These are phyloP conservation scores for Pogonocichla stellata DNA, from an alignment of 2,113 vertebrate species.

Conservation along the genomic window DNA sequence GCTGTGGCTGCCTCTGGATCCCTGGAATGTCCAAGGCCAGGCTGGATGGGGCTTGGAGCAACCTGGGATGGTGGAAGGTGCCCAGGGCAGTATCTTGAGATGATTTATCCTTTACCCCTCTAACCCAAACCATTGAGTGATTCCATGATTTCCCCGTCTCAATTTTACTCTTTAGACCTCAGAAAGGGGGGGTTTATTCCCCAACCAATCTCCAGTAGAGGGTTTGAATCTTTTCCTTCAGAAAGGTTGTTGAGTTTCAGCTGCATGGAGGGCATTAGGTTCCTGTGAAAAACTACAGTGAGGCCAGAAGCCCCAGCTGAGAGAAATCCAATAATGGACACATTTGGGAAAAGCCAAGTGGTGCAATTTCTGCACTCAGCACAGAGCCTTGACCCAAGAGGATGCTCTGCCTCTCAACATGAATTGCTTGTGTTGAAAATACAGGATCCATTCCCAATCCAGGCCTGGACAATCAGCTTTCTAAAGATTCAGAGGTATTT, in stretches of 20 bases:
- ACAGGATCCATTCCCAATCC: not conserved
- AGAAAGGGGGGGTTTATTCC: not conserved
- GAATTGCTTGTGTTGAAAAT: not conserved
- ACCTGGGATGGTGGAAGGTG: fast-evolving
- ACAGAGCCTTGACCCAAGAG: not conserved
- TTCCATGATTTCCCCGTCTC: not conserved
- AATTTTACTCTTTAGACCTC: not conserved
- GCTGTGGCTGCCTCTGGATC: not conserved
- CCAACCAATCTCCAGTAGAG: not conserved
- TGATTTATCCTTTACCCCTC: not conserved
- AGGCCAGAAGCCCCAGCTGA: not conserved
- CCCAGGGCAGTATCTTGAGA: not conserved
- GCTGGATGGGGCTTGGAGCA: fast-evolving
- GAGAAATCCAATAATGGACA: not conserved
- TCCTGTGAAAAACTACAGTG: not conserved
- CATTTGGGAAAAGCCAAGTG: not conserved
- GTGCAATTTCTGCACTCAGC: not conserved
- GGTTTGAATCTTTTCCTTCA: not conserved
- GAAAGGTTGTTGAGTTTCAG: not conserved
- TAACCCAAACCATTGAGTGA: not conserved
- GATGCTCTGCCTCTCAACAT: not conserved
- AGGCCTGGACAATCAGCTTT: not conserved
- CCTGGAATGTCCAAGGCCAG: not conserved
- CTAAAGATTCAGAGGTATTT: not conserved
- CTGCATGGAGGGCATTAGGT: fast-evolving